phyloP scores from a whole-genome alignment of 2,113 vertebrate species.

The Phainopepla nitens region DNA sequence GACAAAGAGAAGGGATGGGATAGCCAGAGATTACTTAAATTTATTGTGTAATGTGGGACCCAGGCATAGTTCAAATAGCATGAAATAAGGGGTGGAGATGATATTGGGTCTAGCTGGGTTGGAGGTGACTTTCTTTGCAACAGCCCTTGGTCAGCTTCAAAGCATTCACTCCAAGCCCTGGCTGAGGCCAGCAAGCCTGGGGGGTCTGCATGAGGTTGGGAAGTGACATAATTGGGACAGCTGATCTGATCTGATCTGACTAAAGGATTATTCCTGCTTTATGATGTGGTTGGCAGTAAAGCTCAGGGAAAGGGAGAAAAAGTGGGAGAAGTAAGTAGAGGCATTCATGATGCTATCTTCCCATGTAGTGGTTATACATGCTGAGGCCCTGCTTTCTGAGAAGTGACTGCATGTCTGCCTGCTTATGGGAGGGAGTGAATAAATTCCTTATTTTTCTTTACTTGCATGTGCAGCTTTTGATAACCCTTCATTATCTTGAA shows the following conservation, averaged over 20 bases:
- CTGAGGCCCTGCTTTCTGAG: background rate
- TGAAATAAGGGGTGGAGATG: background rate
- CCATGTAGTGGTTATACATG: rapidly evolving
- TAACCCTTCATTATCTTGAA: background rate
- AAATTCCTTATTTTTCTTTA: background rate
- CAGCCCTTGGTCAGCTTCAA: background rate
- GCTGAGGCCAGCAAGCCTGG: rapidly evolving
- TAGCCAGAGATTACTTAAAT: background rate
- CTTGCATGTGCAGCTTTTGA: background rate
- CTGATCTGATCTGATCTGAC: background rate
- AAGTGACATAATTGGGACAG: background rate
- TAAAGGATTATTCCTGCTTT: background rate
- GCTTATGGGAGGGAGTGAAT: background rate
- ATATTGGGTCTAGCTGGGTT: background rate
- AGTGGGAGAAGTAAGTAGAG: background rate
- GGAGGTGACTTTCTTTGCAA: background rate
- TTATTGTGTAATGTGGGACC: background rate
- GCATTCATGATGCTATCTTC: background rate
- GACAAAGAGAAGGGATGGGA: background rate
- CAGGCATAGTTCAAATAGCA: background rate
- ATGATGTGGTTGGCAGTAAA: background rate
- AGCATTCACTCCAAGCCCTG: background rate
- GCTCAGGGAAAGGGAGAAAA: background rate
- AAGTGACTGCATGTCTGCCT: background rate
- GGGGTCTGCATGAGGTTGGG: background rate